Evolutionary conservation across 2,888 invertebrate genomes (phyloP).

Genomic region (Nemurella pictetii): DNA sequence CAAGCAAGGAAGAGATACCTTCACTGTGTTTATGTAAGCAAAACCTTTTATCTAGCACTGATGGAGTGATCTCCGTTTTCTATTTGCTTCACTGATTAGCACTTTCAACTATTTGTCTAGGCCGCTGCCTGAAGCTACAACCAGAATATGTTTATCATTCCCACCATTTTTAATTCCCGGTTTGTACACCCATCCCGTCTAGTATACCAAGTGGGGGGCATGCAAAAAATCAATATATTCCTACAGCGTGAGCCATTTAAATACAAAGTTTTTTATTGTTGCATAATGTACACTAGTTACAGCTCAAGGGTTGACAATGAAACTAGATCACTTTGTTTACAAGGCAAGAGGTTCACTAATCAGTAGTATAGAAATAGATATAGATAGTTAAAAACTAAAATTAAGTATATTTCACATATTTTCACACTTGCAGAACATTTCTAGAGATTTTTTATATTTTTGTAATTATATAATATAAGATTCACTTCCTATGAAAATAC

Average conservation of each 20-base stretch:
- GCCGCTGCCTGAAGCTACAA: neutral
- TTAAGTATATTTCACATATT: neutral
- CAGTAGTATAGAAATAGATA: too few relatives aligned
- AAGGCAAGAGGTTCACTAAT: neutral
- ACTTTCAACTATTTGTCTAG: neutral
- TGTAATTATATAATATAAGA: neutral
- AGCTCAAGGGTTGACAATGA: neutral
- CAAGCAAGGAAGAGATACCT: neutral
- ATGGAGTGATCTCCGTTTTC: neutral
- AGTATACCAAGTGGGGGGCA: neutral
- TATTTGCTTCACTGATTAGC: slow-evolving; percentile 5
- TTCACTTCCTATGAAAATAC: neutral
- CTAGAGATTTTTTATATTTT: neutral
- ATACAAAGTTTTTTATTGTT: neutral
- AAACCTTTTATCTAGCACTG: neutral
- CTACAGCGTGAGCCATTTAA: neutral
- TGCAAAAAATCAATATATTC: neutral
- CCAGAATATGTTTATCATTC: slow-evolving; percentile 3
- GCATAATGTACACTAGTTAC: neutral
- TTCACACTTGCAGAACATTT: neutral
- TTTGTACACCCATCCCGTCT: neutral
- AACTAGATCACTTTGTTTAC: neutral
- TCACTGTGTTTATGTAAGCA: neutral
- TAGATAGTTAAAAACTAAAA: neutral
- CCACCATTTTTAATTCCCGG: neutral